These are phyloP conservation scores for Aelia acuminata DNA, from an alignment of 2,888 invertebrate species.

Conservation along the genomic window DNA sequence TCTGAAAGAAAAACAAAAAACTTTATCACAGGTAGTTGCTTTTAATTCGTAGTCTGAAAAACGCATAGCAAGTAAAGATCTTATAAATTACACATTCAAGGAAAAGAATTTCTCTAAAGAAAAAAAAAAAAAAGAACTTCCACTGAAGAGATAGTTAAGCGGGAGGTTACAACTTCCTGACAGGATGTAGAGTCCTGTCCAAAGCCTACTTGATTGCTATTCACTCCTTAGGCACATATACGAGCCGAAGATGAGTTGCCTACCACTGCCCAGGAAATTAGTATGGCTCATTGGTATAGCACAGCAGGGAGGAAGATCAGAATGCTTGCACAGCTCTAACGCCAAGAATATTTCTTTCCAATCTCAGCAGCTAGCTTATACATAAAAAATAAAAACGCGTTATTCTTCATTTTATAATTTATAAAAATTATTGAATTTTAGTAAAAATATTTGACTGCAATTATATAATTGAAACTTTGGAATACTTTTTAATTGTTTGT, in stretches of 20 bases:
- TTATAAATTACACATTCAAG: conserved; percentile 9
- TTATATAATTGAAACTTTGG: no score
- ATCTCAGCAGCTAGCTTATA: no score
- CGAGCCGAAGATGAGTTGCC: not conserved
- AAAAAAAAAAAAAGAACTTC: conserved; percentile 27
- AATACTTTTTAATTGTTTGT: no score
- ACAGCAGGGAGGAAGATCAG: not conserved
- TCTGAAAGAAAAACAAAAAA: not conserved
- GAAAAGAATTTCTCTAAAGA: not conserved
- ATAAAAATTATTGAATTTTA: no score
- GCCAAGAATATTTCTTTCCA: not conserved
- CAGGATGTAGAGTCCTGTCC: not conserved
- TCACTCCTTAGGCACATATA: not conserved
- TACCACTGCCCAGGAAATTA: not conserved
- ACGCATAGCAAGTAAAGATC: not conserved
- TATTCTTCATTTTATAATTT: no score
- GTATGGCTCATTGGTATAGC: not conserved
- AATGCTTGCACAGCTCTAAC: not conserved
- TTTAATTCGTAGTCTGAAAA: not conserved
- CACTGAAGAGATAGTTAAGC: conserved; percentile 21
- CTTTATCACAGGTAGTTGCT: no score
- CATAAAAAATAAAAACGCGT: no score
- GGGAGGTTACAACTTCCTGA: conserved; percentile 3
- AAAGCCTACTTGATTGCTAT: conserved; percentile 40
- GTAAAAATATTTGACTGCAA: no score